A percentile compares a stretch with the other conserved stretches of the same genome.
phyloP scores from a whole-genome alignment of 1,140 invertebrate species.

The Drosophila pseudoananassae region DNA sequence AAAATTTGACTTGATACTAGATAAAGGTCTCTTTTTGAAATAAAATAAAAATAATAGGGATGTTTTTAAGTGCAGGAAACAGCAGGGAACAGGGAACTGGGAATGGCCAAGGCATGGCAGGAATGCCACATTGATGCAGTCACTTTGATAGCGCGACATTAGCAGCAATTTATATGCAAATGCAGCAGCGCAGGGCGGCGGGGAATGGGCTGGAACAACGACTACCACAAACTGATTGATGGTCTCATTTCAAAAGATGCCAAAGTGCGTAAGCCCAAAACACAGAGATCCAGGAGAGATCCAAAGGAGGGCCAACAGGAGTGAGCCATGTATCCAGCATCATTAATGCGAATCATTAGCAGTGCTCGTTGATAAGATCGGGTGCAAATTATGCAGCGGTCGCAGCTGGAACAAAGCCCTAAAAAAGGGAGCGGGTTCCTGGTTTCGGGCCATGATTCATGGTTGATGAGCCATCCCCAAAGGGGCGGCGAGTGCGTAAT shows the following conservation, averaged over 20 bases:
- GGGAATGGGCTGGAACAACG: constrained; percentile 11
- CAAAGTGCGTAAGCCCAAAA: constrained; percentile 32
- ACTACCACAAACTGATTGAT: constrained; percentile 66
- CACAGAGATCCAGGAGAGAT: constrained; percentile 6
- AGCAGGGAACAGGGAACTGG: constrained; percentile 13
- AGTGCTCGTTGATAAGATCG: constrained; percentile 74
- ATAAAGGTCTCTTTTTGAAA: too few relatives aligned
- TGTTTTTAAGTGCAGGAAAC: constrained; percentile 8
- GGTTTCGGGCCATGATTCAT: constrained; percentile 49
- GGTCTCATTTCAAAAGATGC: constrained; percentile 73
- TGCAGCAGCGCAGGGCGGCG: constrained; percentile 43
- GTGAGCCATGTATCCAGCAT: constrained; percentile 53
- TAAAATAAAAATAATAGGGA: not conserved
- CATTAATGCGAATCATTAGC: constrained; percentile 82
- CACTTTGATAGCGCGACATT: constrained; percentile 83
- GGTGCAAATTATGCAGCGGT: constrained; percentile 69
- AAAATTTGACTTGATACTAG: too few relatives aligned
- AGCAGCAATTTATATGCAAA: constrained; percentile 84
- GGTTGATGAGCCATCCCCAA: constrained; percentile 19
- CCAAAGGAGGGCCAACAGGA: constrained; percentile 4
- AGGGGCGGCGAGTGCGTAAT: constrained; percentile 70
- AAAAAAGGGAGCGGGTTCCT: constrained; percentile 4
- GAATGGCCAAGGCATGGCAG: constrained; percentile 55
- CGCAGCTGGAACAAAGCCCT: constrained; percentile 28
- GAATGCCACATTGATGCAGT: constrained; percentile 73